Evolutionary conservation across 2,888 invertebrate genomes (phyloP), one percentile per base, ranked within the genome.

Genomic region (Cephus rjabovi): DNA sequence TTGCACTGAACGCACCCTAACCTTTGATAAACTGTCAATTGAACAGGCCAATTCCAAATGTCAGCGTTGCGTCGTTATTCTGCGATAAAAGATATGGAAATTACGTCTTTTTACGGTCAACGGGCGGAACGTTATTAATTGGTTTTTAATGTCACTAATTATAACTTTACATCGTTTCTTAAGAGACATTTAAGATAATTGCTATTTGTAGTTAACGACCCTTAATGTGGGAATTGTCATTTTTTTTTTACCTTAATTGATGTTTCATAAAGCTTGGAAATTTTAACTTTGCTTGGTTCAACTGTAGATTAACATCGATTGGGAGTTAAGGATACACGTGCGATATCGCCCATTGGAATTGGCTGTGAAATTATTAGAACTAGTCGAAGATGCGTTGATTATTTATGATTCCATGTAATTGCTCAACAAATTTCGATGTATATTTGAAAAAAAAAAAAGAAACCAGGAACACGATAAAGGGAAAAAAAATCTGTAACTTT

Each of bases 401-500:
- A 33, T 71, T 71, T 31, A 31, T 34, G 12, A 71, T 11, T 71
- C 12, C 71, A 71, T 79, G 80, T 79, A 77, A 86, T 85, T 85
- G 84, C 85, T 86, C 85, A 33, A 31, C 12, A 31, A 71, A 80
- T 84, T 87, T 84, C 79, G 80, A 87, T 85, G 83, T 84, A 84
- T 81, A 83, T 84, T 84, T 81, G 77, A 81, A 75, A 75, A 73
- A 74, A 74, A 68, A 40, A 40, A 37, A 37, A 12, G 37, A 37
- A 56, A 23, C 56, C 56, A 56, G 6, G 56, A 79, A 82, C 79
- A 78, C 76, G 78, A 79, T 73, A 40, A 82, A 69, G 77, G 74
- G 40, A 84, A 73, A 76, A 68, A 77, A 82, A 82, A 83, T 81
- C 81, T 89, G 86, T 89, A 87, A 86, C 87, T 88, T 88, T 88